Base-by-base conservation (phyloP, 2,888 invertebrate genomes). In the Slavum lentiscoides region DNA sequence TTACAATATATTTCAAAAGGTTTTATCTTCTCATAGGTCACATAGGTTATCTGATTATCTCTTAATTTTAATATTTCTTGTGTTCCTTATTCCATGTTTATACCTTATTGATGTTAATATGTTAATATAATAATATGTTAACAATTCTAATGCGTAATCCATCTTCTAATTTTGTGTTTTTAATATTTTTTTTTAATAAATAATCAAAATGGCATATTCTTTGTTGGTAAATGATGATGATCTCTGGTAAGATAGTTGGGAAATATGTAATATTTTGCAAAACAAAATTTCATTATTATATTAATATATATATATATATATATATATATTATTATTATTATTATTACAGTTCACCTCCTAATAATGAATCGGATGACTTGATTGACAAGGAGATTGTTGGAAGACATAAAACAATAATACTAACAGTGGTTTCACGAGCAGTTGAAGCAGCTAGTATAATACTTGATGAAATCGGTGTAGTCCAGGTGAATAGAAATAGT, bases 161-260 rank as follows among this genome's bases (percentile, higher is more conserved):
- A 55, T 49, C 23, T 67, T 2, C n/a, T 21, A 0, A 66, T 67
- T 58, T 43, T 13, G 17, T 75, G 4, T 58, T 19, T 59, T 61
- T 59, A 13, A 3, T 13, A 23, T 43, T 19, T n/a, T 7, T 75
- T 7, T 43, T 59, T 59, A 55, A 49, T 21, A 67, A 67, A 59
- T 49, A 59, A 21, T 61, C 17, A 75, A 64, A 72, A 80, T 80
- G 80, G 64, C 80, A 62, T 80, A 80, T 43, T 72, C 72, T 58
- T 64, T 80, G 53, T 80, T 80, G 30, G 58, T 80, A n/a, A 80
- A 80, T 72, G 64, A 72, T 39, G 76, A 69, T 49, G 15, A 23
- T 39, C 15, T 11, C 30, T 72, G 58, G 70, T 72, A 80, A 62
- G 75, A 68, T 59, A 59, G 39, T 58, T 58, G 59, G 68, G 43